Evolutionary conservation across 2,113 vertebrate genomes (phyloP), one percentile per base, ranked within the genome.

Genomic region (Nanorana parkeri): DNA sequence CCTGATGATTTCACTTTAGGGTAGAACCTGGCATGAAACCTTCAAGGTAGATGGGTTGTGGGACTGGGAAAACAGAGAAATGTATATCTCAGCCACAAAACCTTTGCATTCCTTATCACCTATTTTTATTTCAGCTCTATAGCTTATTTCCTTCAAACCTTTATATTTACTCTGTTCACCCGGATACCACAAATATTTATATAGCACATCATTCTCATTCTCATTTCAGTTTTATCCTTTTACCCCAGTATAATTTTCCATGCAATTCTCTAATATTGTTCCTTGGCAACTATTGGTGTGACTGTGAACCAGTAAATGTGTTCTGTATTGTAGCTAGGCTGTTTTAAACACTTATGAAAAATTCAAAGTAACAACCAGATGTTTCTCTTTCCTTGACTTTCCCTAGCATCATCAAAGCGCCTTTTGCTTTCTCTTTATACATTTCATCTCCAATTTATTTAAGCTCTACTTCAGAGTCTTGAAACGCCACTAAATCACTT

Each of bases 401-500:
- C 71, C 52, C 65, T 26, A 72, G 41, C 20, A 19, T 65, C 58
- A 73, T 75, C 80, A 66, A 82, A 82, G 61, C 10, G 61, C 51
- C 71, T 56, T 36, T 82, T 82, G 61, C 51, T 41, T 74, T 81
- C 69, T 32, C 80, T 52, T 73, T 52, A 75, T 75, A 65, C 26
- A 32, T 75, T 82, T 82, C 69, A 82, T 67, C 61, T 74, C 56
- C 80, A 73, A 74, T 81, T 54, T 81, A 64, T 72, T 80, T 74
- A 28, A 52, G 61, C 29, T 23, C 51, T 75, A 26, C 28, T 29
- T 58, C n/a, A 41, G 29, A 24, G 61, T 75, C 17, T 67, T 47
- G 63, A 75, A 74, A 56, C 41, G 4, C 26, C 63, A 56, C 63
- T 26, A 56, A 73, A 72, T 75, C 29, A 8, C 52, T 36, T 71